These are phyloP conservation scores for Callionymus lyra DNA, from an alignment of 2,113 vertebrate genomes.

Conservation along the genomic window DNA sequence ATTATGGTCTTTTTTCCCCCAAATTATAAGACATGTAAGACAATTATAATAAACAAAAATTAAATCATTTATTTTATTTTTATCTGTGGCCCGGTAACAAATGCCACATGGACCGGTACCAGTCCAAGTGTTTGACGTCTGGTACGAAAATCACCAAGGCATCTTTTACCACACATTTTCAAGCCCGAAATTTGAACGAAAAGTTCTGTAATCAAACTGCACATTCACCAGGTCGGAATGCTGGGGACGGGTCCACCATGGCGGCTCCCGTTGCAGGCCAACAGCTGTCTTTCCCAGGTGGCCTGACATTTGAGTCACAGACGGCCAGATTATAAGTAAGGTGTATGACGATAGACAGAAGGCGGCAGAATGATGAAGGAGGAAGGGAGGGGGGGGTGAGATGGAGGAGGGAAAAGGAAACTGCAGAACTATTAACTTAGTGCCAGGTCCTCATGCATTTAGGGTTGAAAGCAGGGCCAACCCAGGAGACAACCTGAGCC, in stretches of 20 bases:
- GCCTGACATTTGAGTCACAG: conserved; percentile 91
- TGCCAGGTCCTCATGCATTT: conserved; percentile 75
- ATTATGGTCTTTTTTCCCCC: too few species aligned
- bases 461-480: conserved; percentile 50
- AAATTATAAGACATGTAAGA: too few species aligned
- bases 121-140: too few species aligned
- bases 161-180: too few species aligned
- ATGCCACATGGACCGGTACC: too few species aligned
- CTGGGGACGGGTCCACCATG: conserved; percentile 36
- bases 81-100: too few species aligned
- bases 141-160: too few species aligned
- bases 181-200: too few species aligned
- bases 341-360: conserved; percentile 70
- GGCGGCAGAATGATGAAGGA: conserved; percentile 58
- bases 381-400: conserved; percentile 53
- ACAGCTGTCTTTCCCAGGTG: conserved; percentile 96
- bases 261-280: conserved; percentile 76
- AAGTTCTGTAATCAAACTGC: too few species aligned
- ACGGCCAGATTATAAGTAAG: conserved; percentile 79
- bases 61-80: too few species aligned
- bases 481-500: conserved; percentile 85
- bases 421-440: conserved; percentile 68
- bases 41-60: too few species aligned
- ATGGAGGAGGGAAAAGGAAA: conserved; percentile 34
- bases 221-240: too few species aligned